These are phyloP conservation scores for Heliconius cydno DNA, from an alignment of 2,888 invertebrate species.

Conservation along the genomic window DNA sequence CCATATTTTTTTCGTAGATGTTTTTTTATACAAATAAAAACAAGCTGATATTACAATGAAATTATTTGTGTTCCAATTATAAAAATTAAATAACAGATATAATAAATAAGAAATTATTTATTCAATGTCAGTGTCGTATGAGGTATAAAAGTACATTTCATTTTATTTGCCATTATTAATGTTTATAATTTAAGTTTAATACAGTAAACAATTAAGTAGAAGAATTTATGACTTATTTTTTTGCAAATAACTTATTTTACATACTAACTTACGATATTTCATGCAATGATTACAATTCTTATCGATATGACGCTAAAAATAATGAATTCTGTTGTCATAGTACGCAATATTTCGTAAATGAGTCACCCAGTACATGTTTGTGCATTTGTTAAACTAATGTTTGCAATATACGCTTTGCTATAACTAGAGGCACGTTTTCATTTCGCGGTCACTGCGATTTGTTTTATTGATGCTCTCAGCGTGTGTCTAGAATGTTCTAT, in stretches of 20 bases:
- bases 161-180: too few species aligned
- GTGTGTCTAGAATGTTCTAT: constrained; percentile 50
- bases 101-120: neutral
- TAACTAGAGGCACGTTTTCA: neutral
- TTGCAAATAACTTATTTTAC: neutral
- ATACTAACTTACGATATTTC: neutral
- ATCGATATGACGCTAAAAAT: constrained; percentile 36
- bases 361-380: constrained; percentile 42
- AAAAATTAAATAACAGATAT: neutral
- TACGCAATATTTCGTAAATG: constrained; percentile 46
- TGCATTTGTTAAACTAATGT: constrained; percentile 29
- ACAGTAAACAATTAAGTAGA: too few species aligned
- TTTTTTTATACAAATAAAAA: neutral
- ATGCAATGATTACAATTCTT: neutral
- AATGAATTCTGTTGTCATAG: constrained; percentile 43
- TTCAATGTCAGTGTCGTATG: too few species aligned
- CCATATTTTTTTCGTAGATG: neutral
- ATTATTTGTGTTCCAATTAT: neutral
- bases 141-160: too few species aligned
- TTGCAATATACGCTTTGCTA: constrained; percentile 18
- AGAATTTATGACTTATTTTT: too few species aligned
- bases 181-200: too few species aligned
- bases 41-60: neutral
- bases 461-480: constrained; percentile 24
- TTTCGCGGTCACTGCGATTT: neutral